Evolutionary conservation across 2,888 invertebrate genomes (phyloP), one percentile per base, ranked within the genome.

Genomic region (Cephus pulcher): DNA sequence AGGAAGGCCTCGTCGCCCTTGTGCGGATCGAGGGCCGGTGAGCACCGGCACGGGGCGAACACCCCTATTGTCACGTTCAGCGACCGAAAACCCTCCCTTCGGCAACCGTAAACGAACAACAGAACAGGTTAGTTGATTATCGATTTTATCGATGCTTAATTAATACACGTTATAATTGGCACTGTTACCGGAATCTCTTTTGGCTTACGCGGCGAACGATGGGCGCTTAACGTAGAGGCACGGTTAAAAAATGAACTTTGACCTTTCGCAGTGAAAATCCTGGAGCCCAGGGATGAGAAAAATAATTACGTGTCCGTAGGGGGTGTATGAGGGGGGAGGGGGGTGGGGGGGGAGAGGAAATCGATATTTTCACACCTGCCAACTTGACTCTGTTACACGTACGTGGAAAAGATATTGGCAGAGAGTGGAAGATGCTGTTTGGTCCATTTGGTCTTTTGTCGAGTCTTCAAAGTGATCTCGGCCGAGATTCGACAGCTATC

Each of bases 11-110:
- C 83, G 81, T 83, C 82, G 85, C 84, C 83, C 83, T 84, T 82
- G 88, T 87, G 85, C 86, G 88, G 82, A 86, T 88, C 86, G 88
- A 89, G 86, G 86, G 85, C 85, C 89, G 89, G 90, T 91, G 90
- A 91, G 89, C 90, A 88, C 88, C 88, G 88, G 88, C 87, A 90
- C 90, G 90, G 90, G 90, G 88, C 89, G 88, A 89, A 86, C 87
- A 88, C 87, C 87, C 87, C 87, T 89, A 88, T 88, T 89, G 88
- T 86, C 86, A 86, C 86, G 88, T 87, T 85, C 89, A 88, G 85
- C 88, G 86, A 85, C 87, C 85, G 90, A 86, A 88, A 86, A 88
- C 87, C 87, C 88, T 91, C 87, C 85, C 86, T 86, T 89, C 90
- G 88, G 86, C 87, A 86, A 87, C 86, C 86, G 90, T 88, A 89